These are phyloP conservation scores for Peromyscus californicus DNA, from an alignment of 2,113 vertebrate genomes.

Conservation along the genomic window DNA sequence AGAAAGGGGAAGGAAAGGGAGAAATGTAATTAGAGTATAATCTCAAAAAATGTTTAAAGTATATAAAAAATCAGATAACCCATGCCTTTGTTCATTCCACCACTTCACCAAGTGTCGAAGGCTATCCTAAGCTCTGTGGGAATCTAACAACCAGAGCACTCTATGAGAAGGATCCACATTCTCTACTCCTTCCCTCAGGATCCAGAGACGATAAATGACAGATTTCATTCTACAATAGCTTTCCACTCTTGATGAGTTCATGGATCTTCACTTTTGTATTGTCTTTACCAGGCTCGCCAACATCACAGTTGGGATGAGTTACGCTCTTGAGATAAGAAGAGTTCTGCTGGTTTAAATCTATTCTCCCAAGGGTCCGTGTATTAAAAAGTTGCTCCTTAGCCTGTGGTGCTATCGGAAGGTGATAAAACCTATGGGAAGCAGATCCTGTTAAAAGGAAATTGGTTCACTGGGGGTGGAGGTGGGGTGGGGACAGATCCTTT, in stretches of 20 bases:
- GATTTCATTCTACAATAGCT: not conserved
- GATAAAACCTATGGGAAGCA: not conserved
- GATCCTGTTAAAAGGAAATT: not conserved
- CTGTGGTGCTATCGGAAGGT: not conserved
- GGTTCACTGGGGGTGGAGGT: too few species aligned
- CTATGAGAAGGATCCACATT: not conserved
- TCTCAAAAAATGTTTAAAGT: not conserved
- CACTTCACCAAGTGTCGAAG: not conserved
- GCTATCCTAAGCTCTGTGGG: not conserved
- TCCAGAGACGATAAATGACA: not conserved
- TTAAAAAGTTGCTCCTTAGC: not conserved
- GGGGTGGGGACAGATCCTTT: not conserved
- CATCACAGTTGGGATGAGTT: not conserved
- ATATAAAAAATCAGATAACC: not conserved
- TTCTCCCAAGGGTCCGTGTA: not conserved
- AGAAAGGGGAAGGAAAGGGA: not conserved
- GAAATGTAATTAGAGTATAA: not conserved
- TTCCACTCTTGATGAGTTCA: not conserved
- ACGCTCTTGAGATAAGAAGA: not conserved
- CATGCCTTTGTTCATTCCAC: not conserved
- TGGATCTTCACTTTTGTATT: not conserved
- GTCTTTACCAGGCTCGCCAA: rapidly evolving
- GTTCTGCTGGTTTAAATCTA: not conserved
- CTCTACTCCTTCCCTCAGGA: not conserved
- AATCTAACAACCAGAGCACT: not conserved